phyloP scores from a whole-genome alignment of 2,888 invertebrate genomes.

The Gastracanthus pulcherrimus region DNA sequence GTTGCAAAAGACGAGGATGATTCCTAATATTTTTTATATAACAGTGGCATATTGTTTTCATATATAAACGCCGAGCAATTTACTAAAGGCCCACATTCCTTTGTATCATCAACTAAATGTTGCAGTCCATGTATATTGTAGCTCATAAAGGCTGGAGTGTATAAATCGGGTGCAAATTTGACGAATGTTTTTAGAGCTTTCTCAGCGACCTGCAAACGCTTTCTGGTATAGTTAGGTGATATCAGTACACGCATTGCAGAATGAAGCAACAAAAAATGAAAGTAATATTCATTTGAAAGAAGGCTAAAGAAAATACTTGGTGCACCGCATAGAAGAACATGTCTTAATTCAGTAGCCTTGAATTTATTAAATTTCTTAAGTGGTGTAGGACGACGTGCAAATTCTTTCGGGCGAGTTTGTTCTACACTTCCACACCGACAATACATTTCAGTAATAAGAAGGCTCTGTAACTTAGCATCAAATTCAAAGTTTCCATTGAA shows the following conservation, averaged over 20 bases:
- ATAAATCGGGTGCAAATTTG: not conserved
- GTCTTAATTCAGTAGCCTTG: conserved; percentile 9
- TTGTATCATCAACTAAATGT: conserved; percentile 13
- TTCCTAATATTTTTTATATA: conserved; percentile 14
- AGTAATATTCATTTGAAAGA: not conserved
- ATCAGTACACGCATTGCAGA: conserved; percentile 4
- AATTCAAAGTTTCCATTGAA: not conserved
- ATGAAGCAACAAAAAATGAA: conserved; percentile 3
- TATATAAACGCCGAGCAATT: not conserved
- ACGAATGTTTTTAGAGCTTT: not conserved
- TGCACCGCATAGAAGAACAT: not conserved
- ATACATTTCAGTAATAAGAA: not conserved
- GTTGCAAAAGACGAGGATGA: not conserved
- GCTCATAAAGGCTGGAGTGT: conserved; percentile 1
- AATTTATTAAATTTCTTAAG: not conserved
- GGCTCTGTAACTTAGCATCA: not conserved
- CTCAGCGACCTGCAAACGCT: not conserved
- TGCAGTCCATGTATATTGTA: conserved; percentile 10
- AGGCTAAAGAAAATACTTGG: not conserved
- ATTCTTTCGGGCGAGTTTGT: not conserved
- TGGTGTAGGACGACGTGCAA: not conserved
- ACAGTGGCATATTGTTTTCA: conserved; percentile 24
- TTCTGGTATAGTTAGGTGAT: not conserved
- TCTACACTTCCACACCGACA: not conserved
- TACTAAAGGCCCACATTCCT: not conserved